Evolutionary conservation across 2,113 vertebrate species (phyloP).

Genomic region (Meriones unguiculatus): DNA sequence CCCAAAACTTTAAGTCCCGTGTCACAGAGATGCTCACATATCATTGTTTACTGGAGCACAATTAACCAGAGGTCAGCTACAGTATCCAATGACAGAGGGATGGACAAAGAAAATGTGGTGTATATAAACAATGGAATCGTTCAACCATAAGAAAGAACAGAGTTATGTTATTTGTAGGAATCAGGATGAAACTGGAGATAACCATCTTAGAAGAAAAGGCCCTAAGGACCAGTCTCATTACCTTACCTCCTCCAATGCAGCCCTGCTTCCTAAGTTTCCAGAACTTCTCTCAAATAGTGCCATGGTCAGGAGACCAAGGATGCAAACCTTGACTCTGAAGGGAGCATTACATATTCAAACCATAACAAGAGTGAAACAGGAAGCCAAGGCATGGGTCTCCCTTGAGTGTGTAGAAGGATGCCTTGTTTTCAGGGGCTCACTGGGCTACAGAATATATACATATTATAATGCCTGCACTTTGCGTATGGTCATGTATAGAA

Average conservation of each 20-base stretch:
- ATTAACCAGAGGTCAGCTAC: neutral
- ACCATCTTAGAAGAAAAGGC: neutral
- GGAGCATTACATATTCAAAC: neutral
- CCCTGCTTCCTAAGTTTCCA: neutral
- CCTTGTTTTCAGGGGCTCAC: neutral
- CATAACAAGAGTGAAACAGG: neutral
- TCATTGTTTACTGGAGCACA: neutral
- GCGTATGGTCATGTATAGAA: neutral
- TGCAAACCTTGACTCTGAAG: neutral
- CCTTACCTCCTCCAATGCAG: neutral
- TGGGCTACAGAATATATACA: neutral
- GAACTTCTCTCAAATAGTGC: neutral
- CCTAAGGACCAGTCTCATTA: neutral
- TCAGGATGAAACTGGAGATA: neutral
- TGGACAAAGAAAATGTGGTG: neutral
- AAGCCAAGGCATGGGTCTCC: neutral
- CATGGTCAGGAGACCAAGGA: neutral
- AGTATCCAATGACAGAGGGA: neutral
- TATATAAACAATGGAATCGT: neutral
- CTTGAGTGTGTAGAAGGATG: too few species aligned
- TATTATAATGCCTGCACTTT: neutral
- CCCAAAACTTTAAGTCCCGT: neutral
- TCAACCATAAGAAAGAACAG: neutral
- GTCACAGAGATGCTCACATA: neutral
- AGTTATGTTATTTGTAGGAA: neutral